Evolutionary conservation across 2,797 vertebrate genomes (phyloP).

Genomic region (Bucorvus abyssinicus): DNA sequence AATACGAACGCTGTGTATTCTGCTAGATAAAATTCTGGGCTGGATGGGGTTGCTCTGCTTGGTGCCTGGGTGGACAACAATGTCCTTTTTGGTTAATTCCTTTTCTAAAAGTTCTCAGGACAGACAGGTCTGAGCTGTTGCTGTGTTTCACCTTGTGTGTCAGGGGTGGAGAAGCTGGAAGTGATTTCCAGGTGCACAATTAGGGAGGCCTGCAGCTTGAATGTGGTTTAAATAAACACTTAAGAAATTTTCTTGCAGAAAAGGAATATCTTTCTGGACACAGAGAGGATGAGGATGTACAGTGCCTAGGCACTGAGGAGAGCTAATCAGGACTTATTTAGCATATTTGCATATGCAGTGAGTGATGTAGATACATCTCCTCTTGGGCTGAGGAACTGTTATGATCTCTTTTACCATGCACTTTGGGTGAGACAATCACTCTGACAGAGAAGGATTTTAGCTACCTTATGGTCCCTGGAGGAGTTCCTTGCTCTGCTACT

Average conservation of each 20-base stretch:
- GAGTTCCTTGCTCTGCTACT: background rate
- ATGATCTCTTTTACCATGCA: background rate
- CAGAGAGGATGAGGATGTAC: background rate
- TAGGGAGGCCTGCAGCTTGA: background rate
- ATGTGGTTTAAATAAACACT: background rate
- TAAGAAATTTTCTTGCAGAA: background rate
- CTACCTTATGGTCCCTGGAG: background rate
- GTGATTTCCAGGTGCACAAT: background rate
- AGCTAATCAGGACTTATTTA: background rate
- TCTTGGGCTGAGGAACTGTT: background rate
- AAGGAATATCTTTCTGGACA: background rate
- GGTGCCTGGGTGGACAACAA: background rate
- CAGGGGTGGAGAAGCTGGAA: background rate
- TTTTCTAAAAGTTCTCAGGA: background rate
- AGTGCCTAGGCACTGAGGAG: background rate
- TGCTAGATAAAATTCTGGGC: background rate
- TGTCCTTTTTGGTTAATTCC: background rate
- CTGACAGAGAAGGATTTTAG: background rate
- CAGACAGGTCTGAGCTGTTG: background rate
- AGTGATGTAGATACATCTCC: background rate
- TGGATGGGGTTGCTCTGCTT: background rate
- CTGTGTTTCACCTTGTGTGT: background rate
- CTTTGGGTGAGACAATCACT: background rate
- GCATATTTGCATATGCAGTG: background rate
- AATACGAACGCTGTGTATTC: background rate